Conservation (phyloP, 1,140 invertebrate species). For the Ceratosolen solmsi region DNA sequence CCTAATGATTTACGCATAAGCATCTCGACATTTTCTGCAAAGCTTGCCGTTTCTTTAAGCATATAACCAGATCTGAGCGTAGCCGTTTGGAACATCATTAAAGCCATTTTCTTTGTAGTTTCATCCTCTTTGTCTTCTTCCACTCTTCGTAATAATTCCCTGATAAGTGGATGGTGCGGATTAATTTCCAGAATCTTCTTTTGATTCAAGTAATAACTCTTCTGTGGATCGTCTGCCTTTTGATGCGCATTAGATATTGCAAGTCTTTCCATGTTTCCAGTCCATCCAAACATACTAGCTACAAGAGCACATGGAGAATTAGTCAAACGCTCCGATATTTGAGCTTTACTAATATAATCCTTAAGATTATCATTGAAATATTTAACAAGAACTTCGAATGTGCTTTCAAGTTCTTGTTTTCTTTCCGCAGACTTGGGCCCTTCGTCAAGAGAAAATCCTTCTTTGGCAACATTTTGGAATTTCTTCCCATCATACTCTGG, state of each 20-base stretch:
- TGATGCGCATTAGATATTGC: constrained; percentile 97
- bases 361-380: constrained; percentile 94
- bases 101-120: constrained; percentile 88
- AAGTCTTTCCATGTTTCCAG: constrained; percentile 98
- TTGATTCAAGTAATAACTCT: constrained; percentile 93
- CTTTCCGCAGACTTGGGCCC: constrained; percentile 88
- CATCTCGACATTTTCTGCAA: constrained; percentile 90
- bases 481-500: constrained; percentile 99
- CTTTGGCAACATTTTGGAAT: constrained; percentile 99
- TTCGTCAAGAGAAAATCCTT: constrained; percentile 93
- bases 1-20: constrained; percentile 88
- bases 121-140: constrained; percentile 86
- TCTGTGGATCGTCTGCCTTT: constrained; percentile 93
- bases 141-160: constrained; percentile 90
- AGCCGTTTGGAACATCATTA: constrained; percentile 94
- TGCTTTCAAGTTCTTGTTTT: constrained; percentile 84
- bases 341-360: constrained; percentile 87
- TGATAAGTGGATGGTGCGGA: constrained; percentile 95
- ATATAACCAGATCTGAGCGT: constrained; percentile 93
- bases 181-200: constrained; percentile 99
- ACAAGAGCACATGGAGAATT: constrained; percentile 96
- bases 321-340: constrained; percentile 91
- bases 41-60: constrained; percentile 88
- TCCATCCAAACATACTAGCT: constrained; percentile 98
- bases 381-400: constrained; percentile 92